A percentile compares a stretch with the other conserved stretches of the same genome.
Conservation (phyloP, 2,888 invertebrate species). For the Marasmarcha lunaedactyla region DNA sequence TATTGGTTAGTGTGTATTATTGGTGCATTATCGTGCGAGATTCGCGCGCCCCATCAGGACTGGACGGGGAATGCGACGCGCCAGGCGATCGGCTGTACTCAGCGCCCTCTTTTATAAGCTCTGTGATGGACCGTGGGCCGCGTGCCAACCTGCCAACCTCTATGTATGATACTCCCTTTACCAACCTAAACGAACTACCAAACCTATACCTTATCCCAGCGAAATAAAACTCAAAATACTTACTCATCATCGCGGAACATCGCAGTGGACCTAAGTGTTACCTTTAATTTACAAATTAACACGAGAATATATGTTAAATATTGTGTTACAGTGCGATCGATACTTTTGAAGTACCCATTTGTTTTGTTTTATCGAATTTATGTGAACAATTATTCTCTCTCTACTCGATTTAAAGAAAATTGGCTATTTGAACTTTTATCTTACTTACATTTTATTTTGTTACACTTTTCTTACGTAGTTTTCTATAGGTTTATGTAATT, state of each 20-base stretch:
- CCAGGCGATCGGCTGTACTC: conserved; percentile 53
- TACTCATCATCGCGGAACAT: neutral
- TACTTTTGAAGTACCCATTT: neutral
- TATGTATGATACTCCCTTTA: conserved; percentile 16
- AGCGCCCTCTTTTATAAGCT: conserved; percentile 64
- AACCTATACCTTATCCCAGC: neutral
- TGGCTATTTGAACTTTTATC: neutral
- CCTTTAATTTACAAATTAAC: conserved; percentile 40
- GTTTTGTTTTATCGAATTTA: conserved; percentile 1
- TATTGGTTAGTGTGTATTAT: conserved; percentile 43
- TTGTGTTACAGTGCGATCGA: conserved; percentile 5
- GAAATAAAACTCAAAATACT: conserved; percentile 20
- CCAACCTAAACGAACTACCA: conserved; percentile 8
- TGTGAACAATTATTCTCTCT: neutral
- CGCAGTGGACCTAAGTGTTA: conserved; percentile 17
- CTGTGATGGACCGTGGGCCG: conserved; percentile 49
- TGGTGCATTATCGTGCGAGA: conserved; percentile 50
- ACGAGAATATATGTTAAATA: conserved; percentile 27
- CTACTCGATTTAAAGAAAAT: neutral
- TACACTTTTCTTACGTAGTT: too few species aligned
- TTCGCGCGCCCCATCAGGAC: conserved; percentile 68
- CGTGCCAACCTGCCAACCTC: conserved; percentile 38
- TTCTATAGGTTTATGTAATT: too few species aligned
- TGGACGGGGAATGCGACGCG: conserved; percentile 54
- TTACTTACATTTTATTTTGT: too few species aligned